Conservation (phyloP, 64 coral and sea anemone species). For the Montipora sp. region DNA sequence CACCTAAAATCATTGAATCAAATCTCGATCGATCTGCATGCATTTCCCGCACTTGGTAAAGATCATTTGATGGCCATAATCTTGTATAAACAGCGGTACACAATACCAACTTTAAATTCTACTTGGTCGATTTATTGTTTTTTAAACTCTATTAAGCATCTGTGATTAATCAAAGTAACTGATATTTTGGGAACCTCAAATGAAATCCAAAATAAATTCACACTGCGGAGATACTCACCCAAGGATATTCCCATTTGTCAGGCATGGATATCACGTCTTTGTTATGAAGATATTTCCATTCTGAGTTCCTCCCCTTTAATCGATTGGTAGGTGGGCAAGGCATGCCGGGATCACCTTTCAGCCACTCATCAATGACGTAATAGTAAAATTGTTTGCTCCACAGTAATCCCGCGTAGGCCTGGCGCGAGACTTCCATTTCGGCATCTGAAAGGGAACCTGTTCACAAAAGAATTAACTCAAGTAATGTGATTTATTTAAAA, state of each 20-base stretch:
- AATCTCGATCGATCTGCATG: too few relatives aligned
- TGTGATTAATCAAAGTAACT: too few relatives aligned
- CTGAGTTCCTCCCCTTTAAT: constrained; percentile 79
- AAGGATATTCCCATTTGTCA: constrained; percentile 97
- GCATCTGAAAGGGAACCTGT: constrained; percentile 61
- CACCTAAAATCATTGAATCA: too few relatives aligned
- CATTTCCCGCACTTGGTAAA: too few relatives aligned
- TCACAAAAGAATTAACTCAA: background rate
- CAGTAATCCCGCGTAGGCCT: constrained; percentile 83
- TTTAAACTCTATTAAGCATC: too few relatives aligned
- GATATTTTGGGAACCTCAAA: too few relatives aligned
- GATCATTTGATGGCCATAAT: too few relatives aligned
- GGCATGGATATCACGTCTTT: constrained; percentile 86
- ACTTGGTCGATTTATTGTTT: background rate
- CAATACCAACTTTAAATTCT: background rate
- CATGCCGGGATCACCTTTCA: constrained; percentile 57
- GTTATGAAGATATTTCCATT: constrained; percentile 77
- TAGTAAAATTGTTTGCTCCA: constrained; percentile 96
- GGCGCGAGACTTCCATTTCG: constrained; percentile 64
- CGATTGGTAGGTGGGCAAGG: constrained; percentile 47
- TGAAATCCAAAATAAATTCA: too few relatives aligned
- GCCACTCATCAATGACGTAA: constrained; percentile 84
- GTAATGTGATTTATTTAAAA: too few relatives aligned
- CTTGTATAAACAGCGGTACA: background rate
- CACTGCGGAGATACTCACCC: constrained; percentile 25